Evolutionary conservation across 2,888 invertebrate species (phyloP), one percentile per base, ranked within the genome.

Genomic region (Rotaria macrura): DNA sequence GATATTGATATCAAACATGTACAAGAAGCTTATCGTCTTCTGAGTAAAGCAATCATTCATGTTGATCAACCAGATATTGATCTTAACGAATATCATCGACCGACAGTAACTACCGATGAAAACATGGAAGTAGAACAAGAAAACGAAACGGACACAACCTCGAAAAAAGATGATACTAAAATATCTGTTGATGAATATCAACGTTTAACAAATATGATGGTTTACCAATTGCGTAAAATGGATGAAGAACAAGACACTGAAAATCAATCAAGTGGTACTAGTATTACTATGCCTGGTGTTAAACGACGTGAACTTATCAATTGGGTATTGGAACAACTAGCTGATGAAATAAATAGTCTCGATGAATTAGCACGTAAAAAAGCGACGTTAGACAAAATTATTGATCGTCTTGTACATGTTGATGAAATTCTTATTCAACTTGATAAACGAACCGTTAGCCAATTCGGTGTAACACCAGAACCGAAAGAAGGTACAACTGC

Each of bases 41-140:
- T 99, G 52, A 97, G 96, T 91, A 97, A 97, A 89, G 97, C 97
- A 0, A 97, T 98, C 87, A 96, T 98, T 88, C 93, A 97, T 65
- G 97, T 99, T 34, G 98, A 98, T 89, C 97, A 97, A 89, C 97
- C 98, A 0, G 98, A 99, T 90, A 95, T 99, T 85, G 94, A 96
- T 90, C 92, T 98, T 87, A 95, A 95, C 85, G 95, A 95, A 87
- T 95, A 95, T 57, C 93, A 93, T 74, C 52, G 85, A 83, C 84
- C 34, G 52, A 34, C 54, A 34, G 3, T 0, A 47, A 47, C 38
- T 29, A 14, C 83, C 10, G 83, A 79, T 2, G 86, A 52, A 52
- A 20, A 55, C 47, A 65, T 55, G 43, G 83, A 84, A n/a, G 49
- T 38, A 65, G 52, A 40, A 7, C 47, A 85, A 23, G 85, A 74